Conservation (phyloP, 2,113 vertebrate species). For the Colistium nudipinnis region DNA sequence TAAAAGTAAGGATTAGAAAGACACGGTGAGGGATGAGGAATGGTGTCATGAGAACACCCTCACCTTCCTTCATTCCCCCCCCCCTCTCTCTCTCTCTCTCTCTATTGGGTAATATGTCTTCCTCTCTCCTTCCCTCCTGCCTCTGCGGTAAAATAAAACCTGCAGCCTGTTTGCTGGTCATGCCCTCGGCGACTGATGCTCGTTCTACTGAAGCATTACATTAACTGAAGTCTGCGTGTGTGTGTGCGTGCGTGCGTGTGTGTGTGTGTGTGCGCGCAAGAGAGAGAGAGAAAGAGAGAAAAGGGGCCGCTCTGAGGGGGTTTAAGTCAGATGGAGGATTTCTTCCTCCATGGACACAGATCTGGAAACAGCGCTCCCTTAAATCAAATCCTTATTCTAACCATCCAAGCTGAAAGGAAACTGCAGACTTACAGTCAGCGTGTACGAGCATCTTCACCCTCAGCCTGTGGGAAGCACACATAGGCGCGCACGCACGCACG, state of each 20-base stretch:
- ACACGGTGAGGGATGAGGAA: slow-evolving; percentile 32
- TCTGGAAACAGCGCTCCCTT: slow-evolving; percentile 53
- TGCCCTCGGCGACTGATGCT: slow-evolving; percentile 53
- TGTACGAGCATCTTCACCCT: slow-evolving; percentile 47
- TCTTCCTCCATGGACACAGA: slow-evolving; percentile 61
- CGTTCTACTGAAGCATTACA: slow-evolving; percentile 66
- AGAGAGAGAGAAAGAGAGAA: background rate
- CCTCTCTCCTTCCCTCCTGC: slow-evolving; percentile 4
- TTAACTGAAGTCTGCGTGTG: slow-evolving; percentile 52
- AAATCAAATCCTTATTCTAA: slow-evolving; percentile 68
- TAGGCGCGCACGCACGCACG: slow-evolving; percentile 34
- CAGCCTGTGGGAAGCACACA: slow-evolving; percentile 29
- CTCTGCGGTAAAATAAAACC: slow-evolving; percentile 47
- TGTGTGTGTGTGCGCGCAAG: slow-evolving; percentile 3
- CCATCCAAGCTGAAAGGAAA: slow-evolving; percentile 52
- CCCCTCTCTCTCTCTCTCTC: slow-evolving; percentile 25
- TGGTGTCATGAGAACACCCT: slow-evolving; percentile 51
- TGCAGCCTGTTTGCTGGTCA: slow-evolving; percentile 59
- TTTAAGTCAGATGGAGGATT: slow-evolving; percentile 59
- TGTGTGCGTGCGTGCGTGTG: slow-evolving; percentile 35
- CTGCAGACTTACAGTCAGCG: slow-evolving; percentile 41
- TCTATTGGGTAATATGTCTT: slow-evolving; percentile 51
- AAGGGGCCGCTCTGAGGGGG: slow-evolving; percentile 9
- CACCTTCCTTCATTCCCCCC: slow-evolving; percentile 55
- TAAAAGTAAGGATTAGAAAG: slow-evolving; percentile 63